A percentile compares a stretch with the other conserved stretches of the same genome.
Evolutionary conservation across 2,797 vertebrate species (phyloP).

Genomic region (Acanthurus leucopareius): DNA sequence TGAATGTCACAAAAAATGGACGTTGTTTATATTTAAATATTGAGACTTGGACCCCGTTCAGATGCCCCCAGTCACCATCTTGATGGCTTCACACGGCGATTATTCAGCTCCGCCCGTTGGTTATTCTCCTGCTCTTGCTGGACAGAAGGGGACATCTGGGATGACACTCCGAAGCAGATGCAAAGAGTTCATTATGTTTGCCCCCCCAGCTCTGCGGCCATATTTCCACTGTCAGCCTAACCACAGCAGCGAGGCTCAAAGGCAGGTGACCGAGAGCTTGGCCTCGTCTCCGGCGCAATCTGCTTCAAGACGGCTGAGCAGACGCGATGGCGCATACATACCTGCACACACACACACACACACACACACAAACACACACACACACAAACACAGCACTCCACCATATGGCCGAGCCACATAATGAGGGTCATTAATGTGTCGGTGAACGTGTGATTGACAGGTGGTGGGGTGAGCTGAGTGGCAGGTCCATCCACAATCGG

Average conservation of each 20-base stretch:
- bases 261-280: conserved; percentile 70
- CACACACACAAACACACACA: not conserved
- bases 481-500: conserved; percentile 64
- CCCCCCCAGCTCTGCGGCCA: conserved; percentile 63
- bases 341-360: conserved; percentile 21
- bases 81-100: conserved; percentile 13
- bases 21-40: conserved; percentile 50
- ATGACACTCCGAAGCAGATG: conserved; percentile 78
- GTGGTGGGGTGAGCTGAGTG: conserved; percentile 64
- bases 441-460: conserved; percentile 75
- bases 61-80: conserved; percentile 15
- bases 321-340: conserved; percentile 3
- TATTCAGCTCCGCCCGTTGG: conserved; percentile 19
- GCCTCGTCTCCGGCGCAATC: conserved; percentile 77
- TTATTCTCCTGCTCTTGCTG: conserved; percentile 52
- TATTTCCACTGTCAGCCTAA: conserved; percentile 75
- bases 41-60: not conserved
- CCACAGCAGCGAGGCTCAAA: conserved; percentile 62
- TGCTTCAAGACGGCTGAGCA: conserved; percentile 65
- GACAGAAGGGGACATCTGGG: conserved; percentile 78
- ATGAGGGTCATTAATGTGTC: conserved; percentile 80
- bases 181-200: conserved; percentile 72
- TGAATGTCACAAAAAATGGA: conserved; percentile 51
- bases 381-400: not conserved
- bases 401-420: conserved; percentile 73